Evolutionary conservation across 2,888 invertebrate genomes (phyloP), one percentile per base, ranked within the genome.

Genomic region (Camponotus fellah): DNA sequence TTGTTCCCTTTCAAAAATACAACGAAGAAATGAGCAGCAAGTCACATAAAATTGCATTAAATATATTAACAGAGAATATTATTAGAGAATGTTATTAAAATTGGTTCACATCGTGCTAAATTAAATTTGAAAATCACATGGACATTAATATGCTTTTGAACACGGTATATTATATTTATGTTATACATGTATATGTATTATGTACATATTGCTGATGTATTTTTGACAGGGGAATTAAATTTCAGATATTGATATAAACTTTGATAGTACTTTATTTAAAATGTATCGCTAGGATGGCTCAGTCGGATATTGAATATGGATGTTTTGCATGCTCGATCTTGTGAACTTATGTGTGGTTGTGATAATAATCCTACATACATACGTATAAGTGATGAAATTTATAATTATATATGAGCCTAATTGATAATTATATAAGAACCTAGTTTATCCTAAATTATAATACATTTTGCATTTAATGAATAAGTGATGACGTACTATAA

Each of bases 391-490:
- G 17, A 62, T 34, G 3, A 6, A 66, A 12, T 58, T 58, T 68
- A 77, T 77, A 68, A 68, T 43, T 77, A n/a, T 40, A 32, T 66
- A 56, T 32, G n/a, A 26, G 26, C 2, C 26, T 26, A 26, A 26
- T 26, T 26, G 26, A 2, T 26, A 26, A 26, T 26, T 26, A 1
- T 26, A 26, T 26, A 26, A 26, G 26, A 26, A 26, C 26, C 26
- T 26, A 26, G 26, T 26, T 26, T 26, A 26, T 26, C 26, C 26
- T 26, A 26, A 26, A 26, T 26, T 26, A 26, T 26, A 26, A 26
- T 56, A 68, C 43, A 43, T 34, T 66, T 56, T 32, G 17, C 68
- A 32, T 77, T 77, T 56, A 58, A 68, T 68, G 3, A 68, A 58
- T 68, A 56, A 43, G 0, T 56, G 56, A 77, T 46, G 8, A 53